Conservation (phyloP, 2,888 invertebrate species). For the Aleiodes leptofemur region DNA sequence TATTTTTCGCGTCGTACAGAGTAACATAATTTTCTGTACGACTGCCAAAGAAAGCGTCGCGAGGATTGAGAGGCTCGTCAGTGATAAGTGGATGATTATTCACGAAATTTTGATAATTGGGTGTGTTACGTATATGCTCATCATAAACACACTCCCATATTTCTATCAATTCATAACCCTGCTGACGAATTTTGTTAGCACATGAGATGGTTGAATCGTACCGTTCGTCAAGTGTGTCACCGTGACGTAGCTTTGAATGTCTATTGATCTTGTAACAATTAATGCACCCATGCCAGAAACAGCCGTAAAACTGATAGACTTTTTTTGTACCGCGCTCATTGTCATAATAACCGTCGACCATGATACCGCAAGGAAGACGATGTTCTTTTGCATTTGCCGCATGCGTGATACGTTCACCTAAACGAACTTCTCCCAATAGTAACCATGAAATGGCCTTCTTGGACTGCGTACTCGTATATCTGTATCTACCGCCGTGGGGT, state of each 20-base stretch:
- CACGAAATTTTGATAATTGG: not conserved
- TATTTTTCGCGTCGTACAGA: conserved; percentile 19
- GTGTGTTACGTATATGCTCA: conserved; percentile 10
- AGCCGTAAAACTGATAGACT: no score
- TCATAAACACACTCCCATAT: conserved; percentile 50
- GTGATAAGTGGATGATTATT: not conserved
- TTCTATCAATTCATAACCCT: conserved; percentile 30
- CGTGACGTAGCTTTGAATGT: conserved; percentile 3
- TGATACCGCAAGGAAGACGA: conserved; percentile 5
- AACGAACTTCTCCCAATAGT: not conserved
- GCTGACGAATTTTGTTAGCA: not conserved
- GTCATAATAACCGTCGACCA: conserved; percentile 46
- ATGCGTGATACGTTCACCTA: not conserved
- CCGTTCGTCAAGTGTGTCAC: conserved; percentile 20
- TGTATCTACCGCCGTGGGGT: not conserved
- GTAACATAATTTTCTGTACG: conserved; percentile 55
- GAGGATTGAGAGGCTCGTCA: not conserved
- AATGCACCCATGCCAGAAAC: no score
- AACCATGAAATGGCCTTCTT: conserved; percentile 1
- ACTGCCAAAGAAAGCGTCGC: conserved; percentile 60
- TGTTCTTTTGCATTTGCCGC: not conserved
- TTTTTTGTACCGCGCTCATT: not conserved
- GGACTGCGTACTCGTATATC: not conserved
- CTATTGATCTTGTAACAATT: no score
- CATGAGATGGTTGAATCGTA: not conserved